Evolutionary conservation across 2,113 vertebrate species (phyloP).

Genomic region (Ciconia maguari): DNA sequence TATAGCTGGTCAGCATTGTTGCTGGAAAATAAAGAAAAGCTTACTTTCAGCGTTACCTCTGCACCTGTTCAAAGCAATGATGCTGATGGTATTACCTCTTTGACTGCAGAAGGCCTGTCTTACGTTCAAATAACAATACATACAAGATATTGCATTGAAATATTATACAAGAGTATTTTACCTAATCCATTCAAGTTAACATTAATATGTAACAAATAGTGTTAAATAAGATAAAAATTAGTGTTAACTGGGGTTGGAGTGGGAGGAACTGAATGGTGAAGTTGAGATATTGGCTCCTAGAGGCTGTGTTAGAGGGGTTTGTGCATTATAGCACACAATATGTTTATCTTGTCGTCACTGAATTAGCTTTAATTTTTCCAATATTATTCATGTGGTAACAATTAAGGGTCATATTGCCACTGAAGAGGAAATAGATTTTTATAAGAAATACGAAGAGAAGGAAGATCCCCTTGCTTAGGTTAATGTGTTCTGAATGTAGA

Average conservation of each 20-base stretch:
- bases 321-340: background rate
- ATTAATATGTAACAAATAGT: background rate
- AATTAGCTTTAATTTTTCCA: background rate
- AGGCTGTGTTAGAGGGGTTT: background rate
- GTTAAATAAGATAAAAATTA: background rate
- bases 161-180: background rate
- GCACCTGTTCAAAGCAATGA: background rate
- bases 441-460: background rate
- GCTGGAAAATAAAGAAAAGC: background rate
- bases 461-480: background rate
- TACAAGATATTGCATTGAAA: background rate
- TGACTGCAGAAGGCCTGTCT: background rate
- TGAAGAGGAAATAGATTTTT: background rate
- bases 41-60: background rate
- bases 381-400: background rate
- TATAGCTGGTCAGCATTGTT: background rate
- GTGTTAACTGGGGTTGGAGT: background rate
- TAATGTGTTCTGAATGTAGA: background rate
- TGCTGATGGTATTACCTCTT: background rate
- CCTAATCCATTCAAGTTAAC: background rate
- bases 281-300: background rate
- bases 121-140: background rate
- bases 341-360: background rate
- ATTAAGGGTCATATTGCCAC: background rate
- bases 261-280: background rate